These are phyloP conservation scores for Andrena chrysosceles DNA, from an alignment of 2,888 invertebrate species.

Conservation along the genomic window DNA sequence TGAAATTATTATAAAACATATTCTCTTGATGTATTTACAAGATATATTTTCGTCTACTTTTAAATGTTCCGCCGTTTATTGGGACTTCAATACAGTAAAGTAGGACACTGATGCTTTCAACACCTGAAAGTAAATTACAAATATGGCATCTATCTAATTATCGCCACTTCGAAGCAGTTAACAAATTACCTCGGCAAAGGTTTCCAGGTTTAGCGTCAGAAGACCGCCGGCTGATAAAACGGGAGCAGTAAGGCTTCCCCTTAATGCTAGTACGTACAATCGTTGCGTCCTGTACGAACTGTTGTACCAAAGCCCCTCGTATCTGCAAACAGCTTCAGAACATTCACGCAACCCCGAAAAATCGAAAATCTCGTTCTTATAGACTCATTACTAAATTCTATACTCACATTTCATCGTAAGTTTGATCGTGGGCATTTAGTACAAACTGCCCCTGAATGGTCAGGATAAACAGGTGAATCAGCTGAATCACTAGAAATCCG, in stretches of 20 bases:
- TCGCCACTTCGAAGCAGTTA: background rate
- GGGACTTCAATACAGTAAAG: constrained; percentile 19
- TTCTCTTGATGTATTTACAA: background rate
- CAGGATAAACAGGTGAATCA: background rate
- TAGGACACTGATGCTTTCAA: constrained; percentile 20
- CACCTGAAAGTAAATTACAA: background rate
- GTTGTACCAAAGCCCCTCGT: too few relatives aligned
- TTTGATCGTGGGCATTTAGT: too few relatives aligned
- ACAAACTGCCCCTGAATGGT: too few relatives aligned
- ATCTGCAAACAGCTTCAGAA: too few relatives aligned
- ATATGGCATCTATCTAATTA: background rate
- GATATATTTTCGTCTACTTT: too few relatives aligned
- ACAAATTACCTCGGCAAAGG: constrained; percentile 3
- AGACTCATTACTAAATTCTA: too few relatives aligned
- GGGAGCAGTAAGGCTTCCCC: background rate
- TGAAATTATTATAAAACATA: background rate
- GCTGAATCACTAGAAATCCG: background rate
- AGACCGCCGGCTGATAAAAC: constrained; percentile 2
- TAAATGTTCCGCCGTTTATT: background rate
- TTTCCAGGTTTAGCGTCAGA: background rate
- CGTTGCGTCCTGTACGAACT: background rate
- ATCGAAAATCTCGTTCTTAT: too few relatives aligned
- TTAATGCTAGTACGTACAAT: background rate
- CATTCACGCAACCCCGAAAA: too few relatives aligned
- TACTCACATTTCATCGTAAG: too few relatives aligned